phyloP scores from a whole-genome alignment of 2,113 vertebrate species.

The Scortum barcoo region DNA sequence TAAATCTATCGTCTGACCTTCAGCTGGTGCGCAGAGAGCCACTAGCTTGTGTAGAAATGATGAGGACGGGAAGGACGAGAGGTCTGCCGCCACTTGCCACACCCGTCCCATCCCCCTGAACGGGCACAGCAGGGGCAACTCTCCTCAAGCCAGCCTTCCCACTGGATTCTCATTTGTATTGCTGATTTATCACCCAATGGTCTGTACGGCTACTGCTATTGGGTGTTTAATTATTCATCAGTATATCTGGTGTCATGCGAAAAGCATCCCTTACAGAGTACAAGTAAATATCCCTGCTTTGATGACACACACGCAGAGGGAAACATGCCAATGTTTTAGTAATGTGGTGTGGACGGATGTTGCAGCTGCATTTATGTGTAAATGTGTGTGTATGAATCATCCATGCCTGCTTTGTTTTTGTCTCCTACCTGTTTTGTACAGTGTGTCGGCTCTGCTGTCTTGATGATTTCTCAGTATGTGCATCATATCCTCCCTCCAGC shows the following conservation, averaged over 20 bases:
- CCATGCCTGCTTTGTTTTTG: not conserved
- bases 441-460: conserved; percentile 20
- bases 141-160: conserved; percentile 8
- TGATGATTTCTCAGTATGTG: conserved; percentile 12
- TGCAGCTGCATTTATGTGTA: conserved; percentile 45
- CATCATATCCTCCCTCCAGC: conserved; percentile 35
- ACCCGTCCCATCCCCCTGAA: conserved; percentile 54
- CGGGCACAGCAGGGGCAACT: conserved; percentile 32
- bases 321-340: conserved; percentile 56
- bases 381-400: not conserved
- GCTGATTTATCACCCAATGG: conserved; percentile 26
- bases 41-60: conserved; percentile 1
- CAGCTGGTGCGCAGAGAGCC: conserved; percentile 21
- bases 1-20: conserved; percentile 27
- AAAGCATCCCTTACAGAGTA: not conserved
- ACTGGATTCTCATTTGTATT: conserved; percentile 2
- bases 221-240: conserved; percentile 40
- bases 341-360: conserved; percentile 26
- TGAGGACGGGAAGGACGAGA: conserved; percentile 33
- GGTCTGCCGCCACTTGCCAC: conserved; percentile 64
- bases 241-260: conserved; percentile 12
- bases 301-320: conserved; percentile 25
- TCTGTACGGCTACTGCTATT: not conserved
- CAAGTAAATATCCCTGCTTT: not conserved
- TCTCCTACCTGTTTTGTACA: conserved; percentile 56